Base-by-base conservation (phyloP, 2,888 invertebrate species). In the Theristus sp. region DNA sequence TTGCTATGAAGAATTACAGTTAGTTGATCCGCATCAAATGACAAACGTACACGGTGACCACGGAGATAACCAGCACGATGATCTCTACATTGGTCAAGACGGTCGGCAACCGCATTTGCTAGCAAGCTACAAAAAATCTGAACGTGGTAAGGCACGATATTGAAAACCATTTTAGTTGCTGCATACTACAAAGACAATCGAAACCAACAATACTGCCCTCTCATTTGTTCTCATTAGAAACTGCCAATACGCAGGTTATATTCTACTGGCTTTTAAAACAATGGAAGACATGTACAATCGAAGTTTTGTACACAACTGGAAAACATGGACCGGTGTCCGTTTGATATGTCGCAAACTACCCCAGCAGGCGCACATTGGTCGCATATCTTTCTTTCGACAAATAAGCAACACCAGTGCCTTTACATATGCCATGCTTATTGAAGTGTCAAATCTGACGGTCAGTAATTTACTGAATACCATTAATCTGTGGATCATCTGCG, bases 311-410 rank as follows among this genome's bases (percentile, higher is more conserved):
- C 59, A 29, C 2, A 64, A 62, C 57, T 68, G 67, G 67, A 68
- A 68, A 57, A 68, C 67, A 10, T 68, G 67, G 67, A 66, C 67
- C 24, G 67, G 67, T n/a, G 67, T 67, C 24, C 58, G 67, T n/a
- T 65, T 66, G 62, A 58, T 68, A 24, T 66, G 64, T 49, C 63
- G 60, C 29, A 46, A 60, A 53, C 63, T 68, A 62, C 67, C 67
- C 1, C 54, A 62, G 0, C 62, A 64, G 26, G 61, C 66, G 31
- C 60, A 60, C n/a, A 64, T 67, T 10, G 62, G 66, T 49, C 64
- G 64, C 54, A 61, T 67, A 30, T 64, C 67, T 20, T 68, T 68
- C 59, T 67, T 63, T 60, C 65, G 65, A 56, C 63, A 65, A 60
- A 59, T 66, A 0, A 60, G 60, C 17, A 61, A 62, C 13, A 63